Evolutionary conservation across 2,888 invertebrate genomes (phyloP).

Genomic region (Ectemnius lituratus): DNA sequence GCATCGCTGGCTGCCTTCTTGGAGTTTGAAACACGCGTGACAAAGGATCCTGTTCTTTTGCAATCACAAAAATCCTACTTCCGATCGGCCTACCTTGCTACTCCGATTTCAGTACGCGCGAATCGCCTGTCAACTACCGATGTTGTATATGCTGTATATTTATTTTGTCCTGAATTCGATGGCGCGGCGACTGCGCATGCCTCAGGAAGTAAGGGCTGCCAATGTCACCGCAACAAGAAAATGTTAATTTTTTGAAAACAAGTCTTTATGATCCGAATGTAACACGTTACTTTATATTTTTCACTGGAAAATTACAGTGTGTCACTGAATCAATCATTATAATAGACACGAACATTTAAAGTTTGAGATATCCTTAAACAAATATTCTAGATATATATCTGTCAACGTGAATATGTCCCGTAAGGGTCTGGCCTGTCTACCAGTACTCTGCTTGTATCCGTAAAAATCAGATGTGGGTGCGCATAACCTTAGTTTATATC

Average conservation of each 20-base stretch:
- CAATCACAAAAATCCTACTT: not conserved
- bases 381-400: too few relatives aligned
- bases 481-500: not conserved
- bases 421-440: too few relatives aligned
- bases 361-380: too few relatives aligned
- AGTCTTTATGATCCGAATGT: too few relatives aligned
- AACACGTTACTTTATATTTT: too few relatives aligned
- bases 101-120: not conserved
- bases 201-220: not conserved
- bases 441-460: not conserved
- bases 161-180: not conserved
- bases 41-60: constrained; percentile 10
- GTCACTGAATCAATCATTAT: too few relatives aligned
- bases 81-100: not conserved
- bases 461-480: constrained; percentile 2
- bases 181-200: too few relatives aligned
- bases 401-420: too few relatives aligned
- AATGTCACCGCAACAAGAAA: not conserved
- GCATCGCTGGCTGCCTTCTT: constrained; percentile 64
- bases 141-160: not conserved
- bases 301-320: too few relatives aligned
- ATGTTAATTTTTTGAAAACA: too few relatives aligned
- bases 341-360: too few relatives aligned
- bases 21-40: constrained; percentile 19
- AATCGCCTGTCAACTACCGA: too few relatives aligned